Evolutionary conservation across 2,888 invertebrate genomes (phyloP).

Genomic region (Nycteola revayana): DNA sequence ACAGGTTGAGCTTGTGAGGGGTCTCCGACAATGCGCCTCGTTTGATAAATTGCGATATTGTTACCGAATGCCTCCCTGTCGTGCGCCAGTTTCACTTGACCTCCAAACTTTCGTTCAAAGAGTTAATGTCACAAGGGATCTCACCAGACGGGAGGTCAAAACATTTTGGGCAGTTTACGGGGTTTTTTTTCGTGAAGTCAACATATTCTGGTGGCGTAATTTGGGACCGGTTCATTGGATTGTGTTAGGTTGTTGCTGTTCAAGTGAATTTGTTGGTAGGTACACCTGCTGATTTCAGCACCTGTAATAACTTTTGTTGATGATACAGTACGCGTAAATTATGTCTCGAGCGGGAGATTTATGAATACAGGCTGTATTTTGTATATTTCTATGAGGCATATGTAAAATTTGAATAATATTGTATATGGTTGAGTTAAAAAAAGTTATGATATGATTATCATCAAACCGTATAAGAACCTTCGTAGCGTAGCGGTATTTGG

Average conservation of each 20-base stretch:
- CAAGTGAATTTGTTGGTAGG: slow-evolving; percentile 20
- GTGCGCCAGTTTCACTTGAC: slow-evolving; percentile 34
- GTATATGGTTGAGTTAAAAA: no score
- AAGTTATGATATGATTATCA: no score
- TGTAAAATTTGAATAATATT: no score
- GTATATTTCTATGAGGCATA: no score
- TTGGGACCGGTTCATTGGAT: slow-evolving; percentile 48
- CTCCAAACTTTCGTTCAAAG: slow-evolving; percentile 9
- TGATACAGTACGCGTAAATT: background rate
- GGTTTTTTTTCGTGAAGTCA: slow-evolving; percentile 40
- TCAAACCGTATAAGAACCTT: no score
- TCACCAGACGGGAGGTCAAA: slow-evolving; percentile 17
- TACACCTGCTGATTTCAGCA: background rate
- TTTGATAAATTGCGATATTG: slow-evolving; percentile 80
- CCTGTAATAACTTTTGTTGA: background rate
- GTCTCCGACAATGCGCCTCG: slow-evolving; percentile 71
- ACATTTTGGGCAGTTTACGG: slow-evolving; percentile 28
- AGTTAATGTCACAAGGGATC: background rate
- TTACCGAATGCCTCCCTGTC: slow-evolving; percentile 56
- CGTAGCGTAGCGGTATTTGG: no score
- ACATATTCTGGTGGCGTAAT: slow-evolving; percentile 43
- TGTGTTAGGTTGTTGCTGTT: slow-evolving; percentile 37
- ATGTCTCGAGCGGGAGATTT: no score
- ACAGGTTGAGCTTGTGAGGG: slow-evolving; percentile 46
- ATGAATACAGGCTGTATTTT: no score